These are phyloP conservation scores for Stylophora pistillata DNA, from an alignment of 64 coral and sea anemone species.

Conservation along the genomic window DNA sequence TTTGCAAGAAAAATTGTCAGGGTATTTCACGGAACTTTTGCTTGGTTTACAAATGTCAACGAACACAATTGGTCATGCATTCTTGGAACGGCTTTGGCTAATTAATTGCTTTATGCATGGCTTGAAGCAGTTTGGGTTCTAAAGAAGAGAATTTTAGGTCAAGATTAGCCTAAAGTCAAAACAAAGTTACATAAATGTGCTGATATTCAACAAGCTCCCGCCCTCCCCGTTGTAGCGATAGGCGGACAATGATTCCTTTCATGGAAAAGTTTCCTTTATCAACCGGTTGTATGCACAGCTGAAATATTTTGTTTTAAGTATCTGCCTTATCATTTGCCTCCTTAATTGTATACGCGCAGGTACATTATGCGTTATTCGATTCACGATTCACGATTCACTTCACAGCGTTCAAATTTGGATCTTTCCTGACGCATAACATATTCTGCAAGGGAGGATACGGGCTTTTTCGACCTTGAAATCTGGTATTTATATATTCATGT, in stretches of 20 bases:
- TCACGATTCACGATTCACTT: background rate
- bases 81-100: too few relatives aligned
- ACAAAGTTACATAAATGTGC: too few relatives aligned
- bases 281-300: constrained; percentile 8
- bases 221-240: background rate
- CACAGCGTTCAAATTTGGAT: background rate
- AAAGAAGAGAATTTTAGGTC: too few relatives aligned
- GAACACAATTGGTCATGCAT: too few relatives aligned
- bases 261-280: background rate
- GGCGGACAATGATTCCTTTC: background rate
- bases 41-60: too few relatives aligned
- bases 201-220: too few relatives aligned
- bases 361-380: background rate
- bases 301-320: constrained; percentile 16
- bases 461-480: background rate
- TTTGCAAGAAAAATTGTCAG: too few relatives aligned
- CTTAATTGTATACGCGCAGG: constrained; percentile 10
- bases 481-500: constrained; percentile 2
- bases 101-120: too few relatives aligned
- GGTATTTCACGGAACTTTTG: too few relatives aligned
- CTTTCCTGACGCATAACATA: background rate
- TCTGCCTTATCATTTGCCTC: constrained; percentile 1
- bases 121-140: too few relatives aligned
- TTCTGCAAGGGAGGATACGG: background rate
- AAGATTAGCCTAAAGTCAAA: too few relatives aligned